Base-by-base conservation (phyloP, 2,797 vertebrate genomes). In the Falco concolor region DNA sequence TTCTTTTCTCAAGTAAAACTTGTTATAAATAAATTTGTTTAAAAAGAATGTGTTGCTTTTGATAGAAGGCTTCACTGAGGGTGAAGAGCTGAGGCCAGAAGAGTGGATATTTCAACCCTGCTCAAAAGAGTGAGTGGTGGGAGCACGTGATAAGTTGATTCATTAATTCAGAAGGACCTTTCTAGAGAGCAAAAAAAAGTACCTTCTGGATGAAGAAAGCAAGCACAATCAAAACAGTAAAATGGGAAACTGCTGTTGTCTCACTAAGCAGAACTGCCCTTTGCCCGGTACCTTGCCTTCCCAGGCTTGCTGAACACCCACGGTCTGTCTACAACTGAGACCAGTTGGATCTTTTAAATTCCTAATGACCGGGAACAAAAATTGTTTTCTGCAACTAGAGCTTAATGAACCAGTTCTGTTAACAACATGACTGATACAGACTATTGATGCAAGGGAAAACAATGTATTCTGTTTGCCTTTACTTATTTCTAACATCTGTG, bases 401-500 rank as follows among this genome's bases (percentile, higher is more conserved):
- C 76, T 19, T 78, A 63, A 63, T 30, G 82, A 81, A 40, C 8
- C 3, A 2, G 19, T 28, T 91, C 89, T 78, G 61, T 78, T 96
- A 92, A 85, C 52, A 70, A 2, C 13, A 6, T 14, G 18, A 30
- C 65, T 56, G 83, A 77, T 74, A 34, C 9, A 49, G 64, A 36
- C 47, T 38, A 61, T 27, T 44, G 85, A 67, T 91, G 94, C 54
- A 20, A 36, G 40, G 47, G 44, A 65, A 54, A 72, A 65, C 65
- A 81, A 32, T 75, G 84, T 23, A 22, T 63, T 90, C 79, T 61
- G 23, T 69, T 95, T 78, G 93, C 70, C 84, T 93, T 82, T 81
- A 87, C 92, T 95, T 93, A 77, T 92, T 94, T 89, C 95, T 86
- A 69, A 84, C 94, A 91, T 89, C 94, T 94, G 89, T 30, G 64